These are phyloP conservation scores for Rana temporaria DNA, from an alignment of 2,113 vertebrate genomes.

Conservation along the genomic window DNA sequence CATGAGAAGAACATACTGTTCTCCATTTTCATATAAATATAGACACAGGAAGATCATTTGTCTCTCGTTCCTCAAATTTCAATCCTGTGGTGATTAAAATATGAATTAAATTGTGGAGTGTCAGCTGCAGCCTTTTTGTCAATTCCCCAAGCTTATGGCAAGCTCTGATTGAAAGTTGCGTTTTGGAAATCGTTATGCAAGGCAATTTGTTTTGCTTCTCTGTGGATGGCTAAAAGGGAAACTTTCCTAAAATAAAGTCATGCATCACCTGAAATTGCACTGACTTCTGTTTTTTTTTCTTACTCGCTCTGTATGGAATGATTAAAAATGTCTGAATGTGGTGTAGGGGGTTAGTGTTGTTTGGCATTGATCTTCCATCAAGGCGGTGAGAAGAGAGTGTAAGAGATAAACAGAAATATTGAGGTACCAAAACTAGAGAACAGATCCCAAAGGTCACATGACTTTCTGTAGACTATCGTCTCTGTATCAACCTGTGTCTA, in stretches of 20 bases:
- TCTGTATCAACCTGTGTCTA: too few species aligned
- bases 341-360: too few species aligned
- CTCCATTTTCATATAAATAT: conserved; percentile 43
- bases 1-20: conserved; percentile 13
- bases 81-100: conserved; percentile 45
- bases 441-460: too few species aligned
- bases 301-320: not conserved
- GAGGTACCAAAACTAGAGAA: too few species aligned
- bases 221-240: not conserved
- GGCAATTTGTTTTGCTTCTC: conserved; percentile 40
- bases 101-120: conserved; percentile 40
- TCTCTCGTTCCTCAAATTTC: conserved; percentile 16
- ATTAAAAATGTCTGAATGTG: too few species aligned
- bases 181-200: conserved; percentile 32
- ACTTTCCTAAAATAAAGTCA: not conserved
- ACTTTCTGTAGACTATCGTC: too few species aligned
- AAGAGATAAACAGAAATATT: too few species aligned
- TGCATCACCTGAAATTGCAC: not conserved
- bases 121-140: conserved; percentile 44
- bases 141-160: conserved; percentile 31
- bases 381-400: too few species aligned
- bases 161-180: not conserved
- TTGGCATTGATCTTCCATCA: too few species aligned
- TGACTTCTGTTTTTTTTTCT: too few species aligned
- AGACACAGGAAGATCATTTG: conserved; percentile 40